A percentile compares a stretch with the other conserved stretches of the same genome.
Evolutionary conservation across 1,140 invertebrate species (phyloP).

Genomic region (Meloidogyne chitwoodi): DNA sequence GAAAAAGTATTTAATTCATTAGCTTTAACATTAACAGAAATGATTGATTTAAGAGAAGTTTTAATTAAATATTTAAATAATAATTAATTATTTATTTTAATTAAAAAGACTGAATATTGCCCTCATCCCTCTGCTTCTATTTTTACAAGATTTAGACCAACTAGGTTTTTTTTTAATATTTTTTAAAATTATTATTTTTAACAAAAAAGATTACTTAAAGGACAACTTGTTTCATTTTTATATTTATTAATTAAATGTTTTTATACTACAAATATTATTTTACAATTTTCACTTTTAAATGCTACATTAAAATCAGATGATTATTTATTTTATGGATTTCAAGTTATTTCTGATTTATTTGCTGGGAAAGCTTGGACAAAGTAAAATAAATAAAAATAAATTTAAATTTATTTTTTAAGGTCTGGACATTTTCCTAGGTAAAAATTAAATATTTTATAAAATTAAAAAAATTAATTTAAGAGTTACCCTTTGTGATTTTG

Average conservation of each 20-base stretch:
- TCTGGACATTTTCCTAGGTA: not conserved
- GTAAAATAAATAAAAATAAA: conserved; percentile 11
- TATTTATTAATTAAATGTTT: conserved; percentile 62
- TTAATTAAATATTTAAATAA: not conserved
- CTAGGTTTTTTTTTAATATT: conserved; percentile 21
- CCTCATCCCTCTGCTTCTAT: conserved; percentile 41
- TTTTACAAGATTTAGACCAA: conserved; percentile 40
- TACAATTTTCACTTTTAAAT: conserved; percentile 96
- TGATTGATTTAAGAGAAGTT: conserved; percentile 52
- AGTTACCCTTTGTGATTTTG: conserved; percentile 64
- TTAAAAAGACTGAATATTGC: conserved; percentile 9
- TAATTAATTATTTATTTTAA: not conserved
- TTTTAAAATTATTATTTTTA: not conserved
- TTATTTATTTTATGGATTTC: conserved; percentile 80
- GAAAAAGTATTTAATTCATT: conserved; percentile 52
- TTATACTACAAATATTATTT: conserved; percentile 78
- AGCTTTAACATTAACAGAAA: conserved; percentile 44
- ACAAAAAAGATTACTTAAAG: conserved; percentile 59
- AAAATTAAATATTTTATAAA: not conserved
- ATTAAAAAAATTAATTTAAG: conserved; percentile 54
- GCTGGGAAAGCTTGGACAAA: conserved; percentile 61
- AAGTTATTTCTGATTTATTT: conserved; percentile 68
- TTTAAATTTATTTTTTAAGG: not conserved
- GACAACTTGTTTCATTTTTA: conserved; percentile 63
- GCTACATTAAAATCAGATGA: conserved; percentile 86